Evolutionary conservation across 2,113 vertebrate species (phyloP), one percentile per base, ranked within the genome.

Genomic region (Emydura subglobosa): DNA sequence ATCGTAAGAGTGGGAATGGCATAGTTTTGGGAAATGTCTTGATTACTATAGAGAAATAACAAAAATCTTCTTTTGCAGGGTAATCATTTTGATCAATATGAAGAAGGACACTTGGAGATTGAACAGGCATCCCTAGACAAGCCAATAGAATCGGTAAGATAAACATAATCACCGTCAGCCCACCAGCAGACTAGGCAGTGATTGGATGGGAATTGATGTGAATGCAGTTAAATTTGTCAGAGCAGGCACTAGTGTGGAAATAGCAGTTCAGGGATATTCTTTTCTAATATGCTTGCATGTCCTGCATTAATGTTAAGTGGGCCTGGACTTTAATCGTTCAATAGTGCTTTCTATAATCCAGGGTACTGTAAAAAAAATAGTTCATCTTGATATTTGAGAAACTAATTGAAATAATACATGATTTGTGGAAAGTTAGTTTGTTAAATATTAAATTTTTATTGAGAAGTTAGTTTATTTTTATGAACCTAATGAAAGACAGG

Each of bases 41-140:
- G 72, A 91, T 25, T 95, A 29, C 83, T 14, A 34, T 49, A 34
- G 79, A 78, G 81, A 88, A 93, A 94, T 97, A 96, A 98, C 59
- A 3, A 1, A 86, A 50, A 44, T 42, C 85, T 97, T 97, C 93
- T 97, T 86, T 95, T 96, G 29, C 98, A 99, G 99, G 99, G 99
- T 96, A 99, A 99, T 99, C 99, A 99, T 98, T 99, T 99, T 98
- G 99, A 99, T 98, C 99, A 99, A 10, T 99, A 99, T 98, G 99
- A 99, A 98, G 99, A 99, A 95, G 99, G 99, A 97, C 99, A 99
- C 97, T 97, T 99, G 99, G 99, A 99, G 98, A 98, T 99, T 96
- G 99, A 99, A 97, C 99, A 99, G 96, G 99, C 99, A 0, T 99
- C 99, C 94, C 98, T 99, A 97, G 99, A 99, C 99, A 99, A 99